A percentile compares a stretch with the other conserved stretches of the same genome.
phyloP scores from a whole-genome alignment of 2,113 vertebrate genomes.

The Opisthocomus hoazin region DNA sequence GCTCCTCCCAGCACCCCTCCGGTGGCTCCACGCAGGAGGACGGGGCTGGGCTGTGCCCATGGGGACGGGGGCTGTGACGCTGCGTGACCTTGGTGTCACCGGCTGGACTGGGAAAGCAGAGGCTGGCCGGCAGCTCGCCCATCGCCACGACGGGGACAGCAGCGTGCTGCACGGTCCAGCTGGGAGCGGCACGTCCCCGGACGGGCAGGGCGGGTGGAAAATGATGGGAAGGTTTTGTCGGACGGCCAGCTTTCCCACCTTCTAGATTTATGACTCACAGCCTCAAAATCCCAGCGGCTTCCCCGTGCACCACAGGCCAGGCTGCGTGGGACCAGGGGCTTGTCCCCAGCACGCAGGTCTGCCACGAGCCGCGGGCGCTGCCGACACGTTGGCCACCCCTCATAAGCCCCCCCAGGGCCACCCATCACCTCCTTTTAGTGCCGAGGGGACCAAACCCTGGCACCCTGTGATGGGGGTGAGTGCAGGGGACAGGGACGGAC shows the following conservation, averaged over 20 bases:
- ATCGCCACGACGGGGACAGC: background rate
- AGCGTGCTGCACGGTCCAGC: accelerated
- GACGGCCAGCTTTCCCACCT: background rate
- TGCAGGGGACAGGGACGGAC: accelerated
- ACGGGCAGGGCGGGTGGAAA: background rate
- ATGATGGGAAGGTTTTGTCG: background rate
- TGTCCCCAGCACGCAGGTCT: accelerated
- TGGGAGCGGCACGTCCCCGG: background rate
- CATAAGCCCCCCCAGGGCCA: accelerated
- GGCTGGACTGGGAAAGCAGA: accelerated
- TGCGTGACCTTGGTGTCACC: accelerated
- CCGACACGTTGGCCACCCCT: accelerated
- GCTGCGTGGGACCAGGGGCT: accelerated
- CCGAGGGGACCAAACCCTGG: accelerated
- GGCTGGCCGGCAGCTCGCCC: background rate
- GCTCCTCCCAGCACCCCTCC: background rate
- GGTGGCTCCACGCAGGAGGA: background rate
- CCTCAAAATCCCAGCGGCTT: background rate
- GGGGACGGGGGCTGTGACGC: background rate
- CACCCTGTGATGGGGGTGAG: accelerated
- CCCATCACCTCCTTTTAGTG: background rate
- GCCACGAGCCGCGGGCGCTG: accelerated
- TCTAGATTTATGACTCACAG: constrained; percentile 2
- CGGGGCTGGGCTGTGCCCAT: background rate
- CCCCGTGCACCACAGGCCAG: accelerated